Evolutionary conservation across 2,888 invertebrate species (phyloP).

Genomic region (Zaprionus bogoriensis): DNA sequence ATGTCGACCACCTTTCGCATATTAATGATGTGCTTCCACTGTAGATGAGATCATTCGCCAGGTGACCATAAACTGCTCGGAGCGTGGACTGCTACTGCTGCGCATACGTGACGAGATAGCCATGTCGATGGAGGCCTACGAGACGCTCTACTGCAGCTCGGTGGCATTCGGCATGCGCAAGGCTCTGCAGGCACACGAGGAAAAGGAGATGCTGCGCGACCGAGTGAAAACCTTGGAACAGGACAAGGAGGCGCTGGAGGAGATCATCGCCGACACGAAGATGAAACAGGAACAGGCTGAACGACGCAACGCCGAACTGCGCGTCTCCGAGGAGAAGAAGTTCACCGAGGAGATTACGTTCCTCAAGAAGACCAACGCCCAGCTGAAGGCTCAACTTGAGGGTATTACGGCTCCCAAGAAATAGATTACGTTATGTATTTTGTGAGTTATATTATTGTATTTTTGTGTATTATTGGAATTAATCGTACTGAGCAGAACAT

Average conservation of each 20-base stretch:
- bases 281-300: conserved; percentile 92
- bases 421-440: conserved; percentile 82
- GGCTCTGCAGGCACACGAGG: conserved; percentile 90
- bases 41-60: conserved; percentile 93
- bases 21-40: background rate
- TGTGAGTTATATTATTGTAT: conserved; percentile 27
- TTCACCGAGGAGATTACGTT: conserved; percentile 96
- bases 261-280: conserved; percentile 85
- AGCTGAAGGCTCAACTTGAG: conserved; percentile 96
- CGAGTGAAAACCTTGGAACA: conserved; percentile 88
- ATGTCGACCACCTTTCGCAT: background rate
- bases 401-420: conserved; percentile 97
- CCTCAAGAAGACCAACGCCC: conserved; percentile 96
- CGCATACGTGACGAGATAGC: conserved; percentile 97
- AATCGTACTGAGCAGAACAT: conserved; percentile 34
- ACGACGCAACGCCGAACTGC: conserved; percentile 90
- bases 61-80: conserved; percentile 98
- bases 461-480: conserved; percentile 52
- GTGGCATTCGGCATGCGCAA: conserved; percentile 99
- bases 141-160: conserved; percentile 97
- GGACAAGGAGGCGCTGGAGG: conserved; percentile 82
- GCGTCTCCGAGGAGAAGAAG: conserved; percentile 95
- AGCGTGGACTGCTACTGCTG: conserved; percentile 95
- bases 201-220: conserved; percentile 91
- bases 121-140: conserved; percentile 98